Evolutionary conservation across 1,140 invertebrate species (phyloP), one percentile per base, ranked within the genome.

Genomic region (Microvelia longipes): DNA sequence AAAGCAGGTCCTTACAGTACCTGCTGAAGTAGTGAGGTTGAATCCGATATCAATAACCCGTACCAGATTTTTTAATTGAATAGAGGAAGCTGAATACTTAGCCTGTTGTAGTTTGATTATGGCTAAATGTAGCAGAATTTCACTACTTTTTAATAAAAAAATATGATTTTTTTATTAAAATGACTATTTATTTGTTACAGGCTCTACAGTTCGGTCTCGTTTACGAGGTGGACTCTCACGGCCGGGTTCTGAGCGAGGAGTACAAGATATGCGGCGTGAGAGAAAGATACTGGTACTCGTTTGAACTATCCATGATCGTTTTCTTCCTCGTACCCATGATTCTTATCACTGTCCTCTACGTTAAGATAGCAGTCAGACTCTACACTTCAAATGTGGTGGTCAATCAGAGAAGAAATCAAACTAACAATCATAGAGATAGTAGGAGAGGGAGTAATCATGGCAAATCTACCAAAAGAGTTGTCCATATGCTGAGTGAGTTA

Each of bases 281-380:
- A 62, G 65, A 69, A 28, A 27, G 28, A 15, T 84, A 1, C 82
- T 80, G 83, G 19, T 87, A 91, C 77, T 86, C 88, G 0, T 94
- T 93, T 75, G 89, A 91, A 75, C 83, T 93, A 68, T 92, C 91
- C 0, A 90, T 90, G 0, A 84, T 93, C 72, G 76, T 94, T 27
- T 93, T 94, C 78, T 95, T 95, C 78, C 84, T 91, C 14, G 81
- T 87, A 1, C 92, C 93, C 0, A 93, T 94, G 90, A 86, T 88
- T n/a, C 79, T 93, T 28, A 94, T 94, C 73, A 90, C 87, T 2
- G 87, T 89, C 1, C 82, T 93, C 1, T 94, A 95, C 77, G 82
- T 89, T n/a, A 79, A 91, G 67, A 94, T 94, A 74, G 92, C 88
- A 2, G 76, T 91, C 11, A 86, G 87, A 73, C 79, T 94, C 30